Base-by-base conservation (phyloP, 1,140 invertebrate genomes). In the Hermatobates lingyangjiaoensis region DNA sequence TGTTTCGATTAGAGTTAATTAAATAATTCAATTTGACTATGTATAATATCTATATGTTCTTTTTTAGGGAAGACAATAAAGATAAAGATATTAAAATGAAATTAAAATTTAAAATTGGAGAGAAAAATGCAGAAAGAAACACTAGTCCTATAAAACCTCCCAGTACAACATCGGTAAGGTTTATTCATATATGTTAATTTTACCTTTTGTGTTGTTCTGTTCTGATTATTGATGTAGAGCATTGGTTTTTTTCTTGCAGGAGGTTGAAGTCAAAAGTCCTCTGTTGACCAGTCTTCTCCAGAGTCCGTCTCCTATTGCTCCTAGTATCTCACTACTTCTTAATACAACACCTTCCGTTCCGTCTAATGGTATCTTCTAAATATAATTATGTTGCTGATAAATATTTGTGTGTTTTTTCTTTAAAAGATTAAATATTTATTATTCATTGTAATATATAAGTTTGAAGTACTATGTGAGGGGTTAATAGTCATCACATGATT, bases 241-340 rank as follows among this genome's bases (percentile, higher is more conserved):
- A 25, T 47, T 47, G 45, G 5, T 38, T 42, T 50, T 46, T 46
- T 26, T 15, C 26, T 52, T 52, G 18, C 42, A 44, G 42, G 15
- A 53, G 45, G 30, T 27, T n/a, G 45, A 54, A 34, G 38, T 40
- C 14, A 34, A 54, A 42, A 87, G 85, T 0, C 84, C 85, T 0
- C 63, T 89, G n/a, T 66, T 90, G 1, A 83, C 86, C 61, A 84
- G 79, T n/a, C 81, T 79, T 0, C 60, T 59, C 10, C 56, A 58
- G 27, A 23, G 26, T n/a, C 44, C 27, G 26, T 24, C 24, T 24
- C 45, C 45, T 46, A 45, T 27, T 2, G 71, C 70, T 34, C 72
- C 73, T 3, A 74, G 72, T 14, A 74, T 76, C 51, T 67, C 73
- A 4, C 74, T 71, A 56, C 61, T 76, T 39, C 61, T 76, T 25